These are phyloP conservation scores for Cepaea nemoralis DNA, from an alignment of 1,140 invertebrate genomes.

Conservation along the genomic window DNA sequence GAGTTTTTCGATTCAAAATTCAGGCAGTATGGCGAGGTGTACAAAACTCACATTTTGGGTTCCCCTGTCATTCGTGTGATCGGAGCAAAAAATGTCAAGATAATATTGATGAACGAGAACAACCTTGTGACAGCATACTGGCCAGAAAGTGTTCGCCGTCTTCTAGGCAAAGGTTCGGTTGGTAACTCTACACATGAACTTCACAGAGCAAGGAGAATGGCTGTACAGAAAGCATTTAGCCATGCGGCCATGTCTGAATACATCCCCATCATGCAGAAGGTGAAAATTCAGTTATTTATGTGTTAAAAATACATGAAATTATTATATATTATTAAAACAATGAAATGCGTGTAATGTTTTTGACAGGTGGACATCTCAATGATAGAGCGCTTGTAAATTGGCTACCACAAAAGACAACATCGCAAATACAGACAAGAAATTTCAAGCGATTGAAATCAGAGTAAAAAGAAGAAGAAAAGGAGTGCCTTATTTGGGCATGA, in stretches of 20 bases:
- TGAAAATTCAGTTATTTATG: slow-evolving; percentile 7
- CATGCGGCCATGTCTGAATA: slow-evolving; percentile 56
- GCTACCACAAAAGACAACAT: too few relatives aligned
- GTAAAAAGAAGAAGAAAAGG: too few relatives aligned
- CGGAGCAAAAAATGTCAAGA: slow-evolving; percentile 56
- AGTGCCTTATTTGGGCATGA: too few relatives aligned
- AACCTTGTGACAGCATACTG: slow-evolving; percentile 59
- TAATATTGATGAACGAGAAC: slow-evolving; percentile 60
- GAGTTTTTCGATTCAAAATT: slow-evolving; percentile 54
- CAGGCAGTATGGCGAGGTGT: slow-evolving; percentile 58
- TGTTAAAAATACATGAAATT: too few relatives aligned
- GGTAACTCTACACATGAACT: slow-evolving; percentile 50
- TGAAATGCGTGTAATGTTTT: too few relatives aligned
- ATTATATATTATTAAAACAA: too few relatives aligned
- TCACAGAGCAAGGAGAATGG: slow-evolving; percentile 54
- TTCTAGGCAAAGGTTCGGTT: slow-evolving; percentile 57
- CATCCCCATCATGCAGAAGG: slow-evolving; percentile 52
- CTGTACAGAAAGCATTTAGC: slow-evolving; percentile 57
- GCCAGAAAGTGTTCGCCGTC: slow-evolving; percentile 55
- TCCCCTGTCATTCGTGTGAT: slow-evolving; percentile 61
- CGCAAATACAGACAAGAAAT: too few relatives aligned
- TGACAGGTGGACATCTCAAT: too few relatives aligned
- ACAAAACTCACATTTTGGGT: slow-evolving; percentile 65
- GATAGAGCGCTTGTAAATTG: too few relatives aligned
- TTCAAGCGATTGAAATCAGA: too few relatives aligned